Evolutionary conservation across 2,888 invertebrate genomes (phyloP).

Genomic region (Sinhomidia bicolor): DNA sequence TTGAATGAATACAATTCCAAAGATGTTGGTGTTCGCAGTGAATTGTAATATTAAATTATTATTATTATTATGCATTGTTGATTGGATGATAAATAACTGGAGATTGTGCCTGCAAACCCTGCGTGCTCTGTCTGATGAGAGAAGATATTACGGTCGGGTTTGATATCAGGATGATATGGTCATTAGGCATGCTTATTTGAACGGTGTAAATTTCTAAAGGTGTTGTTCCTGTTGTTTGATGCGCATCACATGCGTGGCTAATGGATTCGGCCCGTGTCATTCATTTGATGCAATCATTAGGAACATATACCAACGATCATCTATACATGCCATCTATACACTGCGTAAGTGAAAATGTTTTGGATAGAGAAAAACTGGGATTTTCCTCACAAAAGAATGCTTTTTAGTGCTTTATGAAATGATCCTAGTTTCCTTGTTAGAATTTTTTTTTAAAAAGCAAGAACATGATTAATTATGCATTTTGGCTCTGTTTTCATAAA

Average conservation of each 20-base stretch:
- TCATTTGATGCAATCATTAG: conserved; percentile 48
- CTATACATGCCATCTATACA: neutral
- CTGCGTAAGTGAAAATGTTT: neutral
- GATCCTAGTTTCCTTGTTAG: neutral
- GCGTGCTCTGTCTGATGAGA: neutral
- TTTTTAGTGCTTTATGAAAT: conserved; percentile 10
- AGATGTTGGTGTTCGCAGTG: neutral
- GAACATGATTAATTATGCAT: too few relatives aligned
- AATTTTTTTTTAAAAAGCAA: neutral
- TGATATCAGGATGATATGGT: neutral
- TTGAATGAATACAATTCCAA: neutral
- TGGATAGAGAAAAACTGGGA: too few relatives aligned
- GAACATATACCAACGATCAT: neutral
- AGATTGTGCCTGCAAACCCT: conserved; percentile 17
- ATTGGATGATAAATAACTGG: conserved; percentile 35
- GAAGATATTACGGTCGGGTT: neutral
- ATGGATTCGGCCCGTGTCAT: conserved; percentile 59
- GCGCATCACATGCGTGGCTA: conserved; percentile 41
- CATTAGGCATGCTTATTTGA: conserved; percentile 45
- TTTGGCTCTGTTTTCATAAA: too few relatives aligned
- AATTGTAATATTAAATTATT: neutral
- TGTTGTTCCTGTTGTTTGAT: conserved; percentile 38
- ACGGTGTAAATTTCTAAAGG: conserved; percentile 38
- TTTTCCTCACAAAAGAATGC: neutral
- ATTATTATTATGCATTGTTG: conserved; percentile 21